Evolutionary conservation across 1,140 invertebrate species (phyloP), one percentile per base, ranked within the genome.

Genomic region (Galendromus occidentalis): DNA sequence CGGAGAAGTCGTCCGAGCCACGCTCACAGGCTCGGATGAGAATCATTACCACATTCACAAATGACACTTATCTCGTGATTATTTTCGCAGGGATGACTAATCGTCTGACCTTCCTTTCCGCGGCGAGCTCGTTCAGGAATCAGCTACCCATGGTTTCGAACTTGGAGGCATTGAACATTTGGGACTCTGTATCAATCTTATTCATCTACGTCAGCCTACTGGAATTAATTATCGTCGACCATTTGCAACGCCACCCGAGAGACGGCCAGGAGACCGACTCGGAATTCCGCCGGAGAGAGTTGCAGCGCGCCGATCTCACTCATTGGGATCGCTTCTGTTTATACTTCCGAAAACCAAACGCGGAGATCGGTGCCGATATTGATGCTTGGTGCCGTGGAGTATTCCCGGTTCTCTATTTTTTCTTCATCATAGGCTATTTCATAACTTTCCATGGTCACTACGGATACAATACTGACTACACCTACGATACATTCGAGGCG

Each of bases 161-260:
- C 51, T 33, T 59, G 17, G 22, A 29, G 14, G 51, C 51, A 25
- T 33, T 59, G 51, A 17, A 59, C 9, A 14, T 59, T 33, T 59
- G 51, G 51, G 51, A 59, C 51, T 59, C 14, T 25, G 51, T 59
- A 14, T 59, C 51, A 2, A 59, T 59, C 25, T 20, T 59, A 29
- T 59, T 59, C 22, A 59, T 59, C 51, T 59, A 59, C 22, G 33
- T 59, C 51, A 25, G 51, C 9, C 33, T 59, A 12, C 51, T 59
- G 17, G 51, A 59, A 22, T 59, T 59, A 25, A 59, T 59, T 59
- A 29, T 59, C 51, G 51, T 59, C 51, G 22, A 59, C 33, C 22
- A 59, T 33, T 22, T 59, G 25, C n/a, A 25, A 29, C 51, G 51
- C 25, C 51, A 59, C 33, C 51, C 51, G 22, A 25, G 51, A 29